Evolutionary conservation across 92 coral and sea anemone species (phyloP).

Genomic region (Palythoa grandiflora): DNA sequence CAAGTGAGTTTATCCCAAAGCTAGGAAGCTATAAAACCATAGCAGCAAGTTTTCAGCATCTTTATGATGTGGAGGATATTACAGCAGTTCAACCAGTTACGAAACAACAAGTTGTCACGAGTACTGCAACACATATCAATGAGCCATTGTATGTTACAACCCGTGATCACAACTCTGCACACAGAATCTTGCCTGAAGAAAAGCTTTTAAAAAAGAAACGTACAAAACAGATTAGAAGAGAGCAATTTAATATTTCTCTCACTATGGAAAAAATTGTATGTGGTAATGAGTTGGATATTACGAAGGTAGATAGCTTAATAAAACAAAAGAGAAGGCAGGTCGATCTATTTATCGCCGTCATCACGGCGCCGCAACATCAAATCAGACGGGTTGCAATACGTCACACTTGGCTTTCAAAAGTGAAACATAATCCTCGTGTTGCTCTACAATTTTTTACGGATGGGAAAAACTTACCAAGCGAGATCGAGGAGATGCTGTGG

Average conservation of each 20-base stretch:
- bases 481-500: not conserved
- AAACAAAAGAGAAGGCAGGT: conserved; percentile 38
- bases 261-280: conserved; percentile 18
- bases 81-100: not conserved
- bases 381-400: conserved; percentile 46
- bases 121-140: not conserved
- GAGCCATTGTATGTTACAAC: not conserved
- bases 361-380: conserved; percentile 35
- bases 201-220: not conserved
- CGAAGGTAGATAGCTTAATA: conserved; percentile 6
- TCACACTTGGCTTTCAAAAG: conserved; percentile 49
- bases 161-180: not conserved
- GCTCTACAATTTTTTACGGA: conserved; percentile 66
- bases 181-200: too few relatives aligned
- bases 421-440: conserved; percentile 22
- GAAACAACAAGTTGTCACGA: not conserved
- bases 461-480: conserved; percentile 25
- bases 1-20: not conserved
- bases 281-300: conserved; percentile 26
- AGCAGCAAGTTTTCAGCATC: not conserved
- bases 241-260: not conserved
- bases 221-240: not conserved
- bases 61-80: not conserved
- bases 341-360: conserved; percentile 52
- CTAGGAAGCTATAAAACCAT: not conserved